A percentile compares a stretch with the other conserved stretches of the same genome.
Evolutionary conservation across 1,140 invertebrate species (phyloP).

Genomic region (Papilio xuthus): DNA sequence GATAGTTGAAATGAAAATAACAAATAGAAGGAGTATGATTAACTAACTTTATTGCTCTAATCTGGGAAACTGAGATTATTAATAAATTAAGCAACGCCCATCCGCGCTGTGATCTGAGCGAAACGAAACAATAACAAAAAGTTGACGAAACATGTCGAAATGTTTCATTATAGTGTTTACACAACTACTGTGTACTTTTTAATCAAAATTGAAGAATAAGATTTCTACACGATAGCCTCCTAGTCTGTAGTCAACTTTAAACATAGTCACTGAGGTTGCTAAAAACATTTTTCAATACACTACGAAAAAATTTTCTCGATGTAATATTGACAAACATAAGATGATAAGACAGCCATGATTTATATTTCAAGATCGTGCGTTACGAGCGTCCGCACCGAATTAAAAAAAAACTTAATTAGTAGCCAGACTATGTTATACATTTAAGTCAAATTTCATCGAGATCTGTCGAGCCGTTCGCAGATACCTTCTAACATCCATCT

Average conservation of each 20-base stretch:
- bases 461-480: too few species aligned
- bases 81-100: slow-evolving; percentile 27
- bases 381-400: too few species aligned
- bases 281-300: not conserved
- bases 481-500: too few species aligned
- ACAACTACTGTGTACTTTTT: slow-evolving; percentile 15
- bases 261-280: not conserved
- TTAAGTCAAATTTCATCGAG: too few species aligned
- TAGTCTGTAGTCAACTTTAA: not conserved
- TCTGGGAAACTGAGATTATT: slow-evolving; percentile 17
- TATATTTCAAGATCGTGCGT: too few species aligned
- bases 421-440: too few species aligned
- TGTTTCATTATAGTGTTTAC: slow-evolving; percentile 20
- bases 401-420: too few species aligned
- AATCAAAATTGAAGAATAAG: slow-evolving; percentile 2
- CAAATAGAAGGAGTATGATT: not conserved
- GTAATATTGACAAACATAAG: too few species aligned
- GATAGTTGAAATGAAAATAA: too few species aligned
- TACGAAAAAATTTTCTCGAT: too few species aligned
- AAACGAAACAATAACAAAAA: slow-evolving; percentile 28
- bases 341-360: too few species aligned
- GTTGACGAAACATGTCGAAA: slow-evolving; percentile 28
- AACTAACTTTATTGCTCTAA: not conserved
- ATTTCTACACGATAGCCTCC: not conserved
- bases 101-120: slow-evolving; percentile 1